phyloP scores from a whole-genome alignment of 2,113 vertebrate genomes.

The Peromyscus polionotus region DNA sequence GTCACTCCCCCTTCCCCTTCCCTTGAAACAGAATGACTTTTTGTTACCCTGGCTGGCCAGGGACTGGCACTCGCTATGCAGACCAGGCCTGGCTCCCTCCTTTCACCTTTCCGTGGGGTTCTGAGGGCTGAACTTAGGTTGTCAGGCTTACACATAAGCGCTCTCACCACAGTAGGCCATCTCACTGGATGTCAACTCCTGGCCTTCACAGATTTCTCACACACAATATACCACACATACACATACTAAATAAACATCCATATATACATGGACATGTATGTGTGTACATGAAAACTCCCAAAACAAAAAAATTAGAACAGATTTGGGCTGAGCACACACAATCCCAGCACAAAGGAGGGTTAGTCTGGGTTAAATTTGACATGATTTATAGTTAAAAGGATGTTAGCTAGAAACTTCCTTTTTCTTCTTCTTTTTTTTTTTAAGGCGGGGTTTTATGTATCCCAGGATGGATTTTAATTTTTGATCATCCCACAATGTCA shows the following conservation, averaged over 20 bases:
- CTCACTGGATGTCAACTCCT: neutral
- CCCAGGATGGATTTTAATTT: too few relatives aligned
- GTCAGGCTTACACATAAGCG: too few relatives aligned
- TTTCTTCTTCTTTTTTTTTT: neutral
- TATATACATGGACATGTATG: neutral
- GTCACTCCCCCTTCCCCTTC: neutral
- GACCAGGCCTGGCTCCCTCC: neutral
- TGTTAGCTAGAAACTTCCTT: neutral
- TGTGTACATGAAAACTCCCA: neutral
- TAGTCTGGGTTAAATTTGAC: neutral
- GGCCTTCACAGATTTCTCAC: neutral
- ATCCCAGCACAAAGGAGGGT: neutral
- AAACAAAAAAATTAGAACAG: neutral
- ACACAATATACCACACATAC: neutral
- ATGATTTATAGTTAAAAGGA: neutral
- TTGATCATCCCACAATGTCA: neutral
- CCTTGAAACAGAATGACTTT: neutral
- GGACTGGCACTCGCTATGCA: neutral
- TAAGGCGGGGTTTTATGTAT: neutral
- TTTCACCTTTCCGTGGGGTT: neutral
- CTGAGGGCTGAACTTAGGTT: too few relatives aligned
- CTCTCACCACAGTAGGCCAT: neutral
- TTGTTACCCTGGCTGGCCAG: too few relatives aligned
- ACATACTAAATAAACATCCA: neutral
- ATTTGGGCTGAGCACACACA: neutral